Evolutionary conservation across 2,113 vertebrate species (phyloP).

Genomic region (Dicentrarchus labrax): DNA sequence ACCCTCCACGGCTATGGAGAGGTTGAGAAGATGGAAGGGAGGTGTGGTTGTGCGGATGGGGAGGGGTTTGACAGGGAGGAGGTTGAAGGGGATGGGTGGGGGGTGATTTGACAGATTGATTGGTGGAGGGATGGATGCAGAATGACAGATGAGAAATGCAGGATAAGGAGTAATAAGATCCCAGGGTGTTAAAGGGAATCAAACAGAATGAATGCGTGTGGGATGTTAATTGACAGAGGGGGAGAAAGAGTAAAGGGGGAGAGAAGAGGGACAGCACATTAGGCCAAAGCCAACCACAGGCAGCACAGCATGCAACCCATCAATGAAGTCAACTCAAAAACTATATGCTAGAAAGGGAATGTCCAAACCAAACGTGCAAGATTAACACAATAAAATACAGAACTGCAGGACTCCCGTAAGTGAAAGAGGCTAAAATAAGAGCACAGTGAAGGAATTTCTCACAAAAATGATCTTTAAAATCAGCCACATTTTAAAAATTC

Average conservation of each 20-base stretch:
- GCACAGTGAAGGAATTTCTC: no score
- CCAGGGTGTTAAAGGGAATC: background rate
- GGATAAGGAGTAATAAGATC: background rate
- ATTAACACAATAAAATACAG: background rate
- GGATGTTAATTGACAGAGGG: constrained; percentile 36
- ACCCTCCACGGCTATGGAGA: constrained; percentile 80
- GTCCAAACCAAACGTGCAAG: constrained; percentile 4
- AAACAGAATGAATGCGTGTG: constrained; percentile 7
- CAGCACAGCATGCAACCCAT: constrained; percentile 54
- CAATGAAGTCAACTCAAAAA: constrained; percentile 26
- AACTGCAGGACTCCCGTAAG: background rate
- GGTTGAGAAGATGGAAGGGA: constrained; percentile 20
- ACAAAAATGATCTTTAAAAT: background rate
- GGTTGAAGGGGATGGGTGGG: background rate
- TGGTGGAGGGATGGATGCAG: constrained; percentile 12
- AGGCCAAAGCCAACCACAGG: constrained; percentile 62
- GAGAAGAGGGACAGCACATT: constrained; percentile 68
- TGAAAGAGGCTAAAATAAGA: background rate
- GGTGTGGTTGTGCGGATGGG: constrained; percentile 7
- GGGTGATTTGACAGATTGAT: background rate
- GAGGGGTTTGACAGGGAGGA: constrained; percentile 2
- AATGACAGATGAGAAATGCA: constrained; percentile 9
- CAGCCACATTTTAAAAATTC: background rate
- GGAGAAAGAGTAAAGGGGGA: constrained; percentile 17
- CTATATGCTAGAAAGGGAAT: background rate